These are phyloP conservation scores for Rhinolophus sinicus DNA, from an alignment of 2,113 vertebrate species.

Conservation along the genomic window DNA sequence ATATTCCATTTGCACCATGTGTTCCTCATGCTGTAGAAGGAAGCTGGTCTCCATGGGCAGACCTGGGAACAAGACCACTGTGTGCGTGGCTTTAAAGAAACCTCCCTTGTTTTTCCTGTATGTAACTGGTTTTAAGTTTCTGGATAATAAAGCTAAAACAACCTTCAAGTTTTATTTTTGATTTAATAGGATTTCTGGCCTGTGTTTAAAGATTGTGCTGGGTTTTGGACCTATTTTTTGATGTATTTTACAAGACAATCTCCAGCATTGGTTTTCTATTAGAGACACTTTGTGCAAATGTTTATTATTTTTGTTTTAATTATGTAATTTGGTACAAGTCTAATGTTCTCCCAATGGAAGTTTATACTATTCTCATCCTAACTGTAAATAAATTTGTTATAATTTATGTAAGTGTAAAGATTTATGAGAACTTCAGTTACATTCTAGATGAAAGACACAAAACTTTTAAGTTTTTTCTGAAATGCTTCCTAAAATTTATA, in stretches of 20 bases:
- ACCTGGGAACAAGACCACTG: slow-evolving; percentile 1
- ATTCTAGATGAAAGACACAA: slow-evolving; percentile 27
- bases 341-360: background rate
- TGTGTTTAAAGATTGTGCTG: background rate
- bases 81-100: slow-evolving; percentile 61
- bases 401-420: background rate
- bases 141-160: background rate
- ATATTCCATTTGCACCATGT: background rate
- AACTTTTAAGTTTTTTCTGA: background rate
- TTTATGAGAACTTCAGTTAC: slow-evolving; percentile 20
- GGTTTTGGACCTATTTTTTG: background rate
- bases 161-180: slow-evolving; percentile 1
- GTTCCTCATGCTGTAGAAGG: background rate
- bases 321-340: background rate
- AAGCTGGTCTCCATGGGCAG: slow-evolving; percentile 27
- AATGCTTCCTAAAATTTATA: slow-evolving; percentile 31
- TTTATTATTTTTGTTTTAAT: slow-evolving; percentile 47
- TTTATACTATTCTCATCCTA: background rate
- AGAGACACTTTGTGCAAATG: background rate
- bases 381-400: background rate
- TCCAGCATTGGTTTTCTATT: background rate
- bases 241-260: background rate
- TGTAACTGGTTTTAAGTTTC: slow-evolving; percentile 41
- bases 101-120: slow-evolving; percentile 36
- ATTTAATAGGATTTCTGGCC: background rate